phyloP scores from a whole-genome alignment of 2,797 vertebrate species.

The Eulemur coronatus region DNA sequence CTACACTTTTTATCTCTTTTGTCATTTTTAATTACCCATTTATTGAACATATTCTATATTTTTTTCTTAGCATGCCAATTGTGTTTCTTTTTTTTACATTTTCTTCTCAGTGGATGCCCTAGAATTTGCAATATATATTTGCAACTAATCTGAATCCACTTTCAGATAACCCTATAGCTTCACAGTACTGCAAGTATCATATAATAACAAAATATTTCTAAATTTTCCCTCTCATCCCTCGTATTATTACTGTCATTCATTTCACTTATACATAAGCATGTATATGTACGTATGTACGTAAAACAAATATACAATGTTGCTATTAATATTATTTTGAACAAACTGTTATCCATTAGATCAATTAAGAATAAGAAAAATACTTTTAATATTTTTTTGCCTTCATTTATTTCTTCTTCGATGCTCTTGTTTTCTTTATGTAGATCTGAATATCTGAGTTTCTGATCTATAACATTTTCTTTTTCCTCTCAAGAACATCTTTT shows the following conservation, averaged over 20 bases:
- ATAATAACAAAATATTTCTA: not conserved
- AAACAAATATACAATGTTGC: not conserved
- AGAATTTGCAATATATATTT: not conserved
- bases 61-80: not conserved
- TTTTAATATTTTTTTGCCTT: not conserved
- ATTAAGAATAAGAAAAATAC: not conserved
- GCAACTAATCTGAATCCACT: not conserved
- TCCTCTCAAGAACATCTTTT: not conserved
- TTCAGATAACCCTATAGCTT: not conserved
- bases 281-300: not conserved
- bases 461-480: not conserved
- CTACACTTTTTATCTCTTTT: not conserved
- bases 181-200: not conserved
- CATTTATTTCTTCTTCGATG: not conserved
- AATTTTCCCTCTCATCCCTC: not conserved
- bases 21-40: not conserved
- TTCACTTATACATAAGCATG: not conserved
- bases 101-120: not conserved
- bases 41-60: not conserved
- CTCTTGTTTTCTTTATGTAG: not conserved
- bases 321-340: not conserved
- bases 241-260: not conserved
- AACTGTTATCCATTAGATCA: not conserved
- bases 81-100: not conserved
- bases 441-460: not conserved